phyloP scores from a whole-genome alignment of 2,797 vertebrate species.

The Pempheris klunzingeri region DNA sequence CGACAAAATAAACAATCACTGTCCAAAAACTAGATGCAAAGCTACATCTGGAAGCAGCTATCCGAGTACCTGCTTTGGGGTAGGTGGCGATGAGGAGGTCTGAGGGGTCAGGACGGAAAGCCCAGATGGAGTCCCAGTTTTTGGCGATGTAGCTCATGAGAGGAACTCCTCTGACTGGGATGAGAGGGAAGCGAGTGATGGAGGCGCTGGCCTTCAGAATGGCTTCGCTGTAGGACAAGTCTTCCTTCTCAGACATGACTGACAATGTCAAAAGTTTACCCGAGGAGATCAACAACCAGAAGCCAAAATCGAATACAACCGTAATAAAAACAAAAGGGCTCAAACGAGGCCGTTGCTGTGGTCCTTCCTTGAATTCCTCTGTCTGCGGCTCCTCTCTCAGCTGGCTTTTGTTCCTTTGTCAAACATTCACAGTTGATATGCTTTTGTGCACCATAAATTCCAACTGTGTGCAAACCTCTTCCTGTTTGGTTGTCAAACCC shows the following conservation, averaged over 20 bases:
- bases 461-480: conserved; percentile 3
- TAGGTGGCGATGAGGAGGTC: conserved; percentile 90
- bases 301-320: neutral
- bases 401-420: conserved; percentile 25
- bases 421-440: conserved; percentile 33
- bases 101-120: conserved; percentile 84
- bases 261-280: neutral
- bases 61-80: conserved; percentile 89
- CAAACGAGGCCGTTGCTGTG: neutral
- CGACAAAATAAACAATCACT: neutral
- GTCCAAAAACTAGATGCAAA: neutral
- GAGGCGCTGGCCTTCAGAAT: conserved; percentile 60
- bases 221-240: conserved; percentile 60
- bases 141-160: conserved; percentile 84
- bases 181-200: conserved; percentile 81
- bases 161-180: conserved; percentile 79
- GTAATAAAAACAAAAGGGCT: neutral
- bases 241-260: conserved; percentile 60
- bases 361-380: neutral
- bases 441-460: neutral
- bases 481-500: conserved; percentile 1
- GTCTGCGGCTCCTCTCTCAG: conserved; percentile 18
- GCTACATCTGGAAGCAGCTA: neutral
- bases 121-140: conserved; percentile 81
- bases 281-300: neutral